Evolutionary conservation across 1,140 invertebrate genomes (phyloP), one percentile per base, ranked within the genome.

Genomic region (Fopius arisanus): DNA sequence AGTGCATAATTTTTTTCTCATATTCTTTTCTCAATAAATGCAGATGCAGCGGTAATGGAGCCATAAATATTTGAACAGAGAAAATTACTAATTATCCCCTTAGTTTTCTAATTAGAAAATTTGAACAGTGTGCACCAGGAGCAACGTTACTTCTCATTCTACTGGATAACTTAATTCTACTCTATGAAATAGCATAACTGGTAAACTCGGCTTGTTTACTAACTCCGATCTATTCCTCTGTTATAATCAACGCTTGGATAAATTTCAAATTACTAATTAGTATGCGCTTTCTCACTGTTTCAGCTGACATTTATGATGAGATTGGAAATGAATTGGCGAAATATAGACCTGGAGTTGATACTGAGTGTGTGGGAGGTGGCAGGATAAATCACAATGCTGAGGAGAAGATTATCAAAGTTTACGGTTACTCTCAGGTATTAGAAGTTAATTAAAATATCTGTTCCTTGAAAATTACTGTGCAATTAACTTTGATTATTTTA

Each of bases 351-450:
- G 73, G 73, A 2, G 77, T 95, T 68, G 91, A 93, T 68, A 90
- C 90, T 78, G 92, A 95, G 78, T 94, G 94, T 81, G 80, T 95
- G 9, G 96, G 96, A 7, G 96, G 96, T 71, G 96, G 96, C 16
- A 89, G 95, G 78, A 97, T 97, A 78, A 88, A 92, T 21, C 94
- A 96, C 84, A 91, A 95, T 43, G 82, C 92, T 0, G 87, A 87
- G 2, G 88, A 90, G n/a, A 96, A 95, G 81, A 91, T 89, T 66
- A 91, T 97, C 62, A 90, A 93, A 79, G 94, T 97, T 74, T 97
- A 95, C 87, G 96, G 96, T 67, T 96, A 96, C 84, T 97, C 96
- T 19, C 92, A 95, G 89, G 92, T 92, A 83, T 1, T 23, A 31
- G 9, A 69, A 26, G 62, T 33, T 28, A 9, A n/a, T 48, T 0